These are phyloP conservation scores for Fragum sueziense DNA, from an alignment of 2,888 invertebrate genomes.

Conservation along the genomic window DNA sequence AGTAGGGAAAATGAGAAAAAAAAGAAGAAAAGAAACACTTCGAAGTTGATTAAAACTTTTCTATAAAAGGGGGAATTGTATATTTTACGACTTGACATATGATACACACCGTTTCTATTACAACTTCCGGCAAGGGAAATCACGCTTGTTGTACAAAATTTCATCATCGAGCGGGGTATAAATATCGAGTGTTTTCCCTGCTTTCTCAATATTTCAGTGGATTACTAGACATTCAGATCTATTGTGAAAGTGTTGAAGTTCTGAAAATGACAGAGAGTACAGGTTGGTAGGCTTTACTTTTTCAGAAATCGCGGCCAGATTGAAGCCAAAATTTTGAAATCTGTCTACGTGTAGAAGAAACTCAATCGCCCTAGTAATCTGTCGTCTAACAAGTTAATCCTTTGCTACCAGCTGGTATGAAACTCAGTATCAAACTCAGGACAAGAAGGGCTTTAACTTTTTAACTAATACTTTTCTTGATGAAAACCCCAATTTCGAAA, in stretches of 20 bases:
- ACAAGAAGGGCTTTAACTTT: background rate
- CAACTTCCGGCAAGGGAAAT: constrained; percentile 19
- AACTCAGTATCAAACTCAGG: background rate
- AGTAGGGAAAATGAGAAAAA: no score
- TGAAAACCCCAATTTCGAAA: background rate
- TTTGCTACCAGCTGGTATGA: background rate
- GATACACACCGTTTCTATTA: background rate
- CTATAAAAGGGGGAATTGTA: background rate
- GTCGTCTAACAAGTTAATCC: background rate
- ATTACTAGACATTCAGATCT: constrained; percentile 12
- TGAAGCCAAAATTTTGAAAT: background rate
- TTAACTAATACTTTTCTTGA: background rate
- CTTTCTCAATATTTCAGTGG: constrained; percentile 26
- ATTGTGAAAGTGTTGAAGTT: background rate
- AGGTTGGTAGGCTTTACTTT: constrained; percentile 14
- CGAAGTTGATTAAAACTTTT: no score
- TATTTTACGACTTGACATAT: background rate
- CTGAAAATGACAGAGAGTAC: constrained; percentile 4
- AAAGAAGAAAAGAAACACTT: no score
- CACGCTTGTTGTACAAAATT: constrained; percentile 18
- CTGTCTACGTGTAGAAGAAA: constrained; percentile 2
- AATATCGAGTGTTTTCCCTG: background rate
- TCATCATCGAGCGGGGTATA: constrained; percentile 28
- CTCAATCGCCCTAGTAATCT: background rate
- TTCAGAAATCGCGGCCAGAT: background rate